Conservation (phyloP, 2,797 vertebrate genomes). For the Notamacropus eugenii region DNA sequence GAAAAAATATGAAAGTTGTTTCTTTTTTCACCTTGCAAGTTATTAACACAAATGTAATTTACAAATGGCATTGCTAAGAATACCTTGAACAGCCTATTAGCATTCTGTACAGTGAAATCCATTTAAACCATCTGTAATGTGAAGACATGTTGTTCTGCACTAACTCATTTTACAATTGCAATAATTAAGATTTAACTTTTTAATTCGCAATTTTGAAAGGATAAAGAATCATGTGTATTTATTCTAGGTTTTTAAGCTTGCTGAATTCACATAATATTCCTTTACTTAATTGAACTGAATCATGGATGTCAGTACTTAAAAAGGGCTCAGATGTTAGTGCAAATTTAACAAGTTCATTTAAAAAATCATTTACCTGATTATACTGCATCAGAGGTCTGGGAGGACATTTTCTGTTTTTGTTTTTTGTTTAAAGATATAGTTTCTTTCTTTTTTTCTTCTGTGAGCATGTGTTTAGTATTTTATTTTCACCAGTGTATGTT, state of each 20-base stretch:
- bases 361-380: background rate
- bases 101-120: conserved; percentile 33
- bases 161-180: conserved; percentile 32
- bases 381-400: conserved; percentile 9
- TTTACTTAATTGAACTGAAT: background rate
- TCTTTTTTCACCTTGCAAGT: conserved; percentile 4
- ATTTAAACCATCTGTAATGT: background rate
- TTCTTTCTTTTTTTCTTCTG: background rate
- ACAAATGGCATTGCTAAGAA: conserved; percentile 29
- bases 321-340: background rate
- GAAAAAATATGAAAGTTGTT: conserved; percentile 18
- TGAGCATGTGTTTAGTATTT: background rate
- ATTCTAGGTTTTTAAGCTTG: background rate
- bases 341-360: conserved; percentile 6
- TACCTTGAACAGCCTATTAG: conserved; percentile 1
- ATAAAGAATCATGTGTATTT: conserved; percentile 4
- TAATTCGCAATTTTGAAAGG: background rate
- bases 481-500: too few species aligned
- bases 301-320: background rate
- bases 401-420: background rate
- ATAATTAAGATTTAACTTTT: conserved; percentile 50
- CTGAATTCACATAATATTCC: background rate
- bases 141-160: background rate
- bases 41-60: background rate
- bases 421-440: too few species aligned